Evolutionary conservation across 2,113 vertebrate species (phyloP).

Genomic region (Rhinoptilus africanus): DNA sequence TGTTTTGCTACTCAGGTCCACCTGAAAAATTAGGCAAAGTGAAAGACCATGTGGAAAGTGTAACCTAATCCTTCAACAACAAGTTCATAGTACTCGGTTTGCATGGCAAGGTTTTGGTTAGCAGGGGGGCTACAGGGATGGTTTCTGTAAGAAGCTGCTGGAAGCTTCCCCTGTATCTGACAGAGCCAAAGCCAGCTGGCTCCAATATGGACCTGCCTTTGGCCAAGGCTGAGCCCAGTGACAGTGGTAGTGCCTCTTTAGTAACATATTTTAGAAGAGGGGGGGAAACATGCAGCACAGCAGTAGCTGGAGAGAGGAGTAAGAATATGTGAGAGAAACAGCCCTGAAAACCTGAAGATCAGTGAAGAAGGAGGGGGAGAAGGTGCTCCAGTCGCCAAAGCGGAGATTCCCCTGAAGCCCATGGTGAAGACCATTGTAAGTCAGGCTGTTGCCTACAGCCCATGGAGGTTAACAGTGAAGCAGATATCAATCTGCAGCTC

Average conservation of each 20-base stretch:
- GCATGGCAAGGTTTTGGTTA: neutral
- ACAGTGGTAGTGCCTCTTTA: accelerated
- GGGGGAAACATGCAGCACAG: no score
- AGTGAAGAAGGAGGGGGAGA: neutral
- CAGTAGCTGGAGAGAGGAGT: neutral
- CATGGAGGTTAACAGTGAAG: neutral
- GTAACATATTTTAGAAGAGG: neutral
- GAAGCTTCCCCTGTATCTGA: neutral
- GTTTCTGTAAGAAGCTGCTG: neutral
- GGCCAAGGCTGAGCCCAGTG: neutral
- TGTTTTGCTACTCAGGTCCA: neutral
- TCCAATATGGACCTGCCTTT: accelerated
- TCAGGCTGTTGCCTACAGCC: neutral
- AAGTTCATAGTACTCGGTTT: neutral
- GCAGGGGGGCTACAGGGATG: neutral
- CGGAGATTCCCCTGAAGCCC: neutral
- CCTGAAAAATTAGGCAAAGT: neutral
- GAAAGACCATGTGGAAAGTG: neutral
- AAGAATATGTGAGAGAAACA: neutral
- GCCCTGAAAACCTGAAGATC: neutral
- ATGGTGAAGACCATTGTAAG: neutral
- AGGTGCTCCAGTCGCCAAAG: accelerated
- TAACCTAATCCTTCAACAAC: neutral
- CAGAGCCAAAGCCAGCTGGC: neutral
- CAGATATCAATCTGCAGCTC: neutral